phyloP scores from a whole-genome alignment of 2,797 vertebrate species.

The Schizopygopsis pylzovi region DNA sequence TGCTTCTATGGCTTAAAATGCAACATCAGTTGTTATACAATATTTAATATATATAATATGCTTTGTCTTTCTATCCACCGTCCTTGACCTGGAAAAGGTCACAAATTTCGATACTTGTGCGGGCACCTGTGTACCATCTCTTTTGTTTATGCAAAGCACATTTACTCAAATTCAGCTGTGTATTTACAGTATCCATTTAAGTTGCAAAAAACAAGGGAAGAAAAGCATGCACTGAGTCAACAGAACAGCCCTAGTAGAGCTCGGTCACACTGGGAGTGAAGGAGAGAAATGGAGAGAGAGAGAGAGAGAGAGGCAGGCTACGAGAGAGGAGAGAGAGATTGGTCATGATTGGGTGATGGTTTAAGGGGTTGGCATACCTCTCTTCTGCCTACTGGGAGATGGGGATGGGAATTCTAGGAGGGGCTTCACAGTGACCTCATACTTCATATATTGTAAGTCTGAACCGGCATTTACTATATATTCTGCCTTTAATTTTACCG shows the following conservation, averaged over 20 bases:
- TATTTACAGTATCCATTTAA: conserved; percentile 23
- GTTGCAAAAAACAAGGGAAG: conserved; percentile 27
- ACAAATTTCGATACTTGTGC: neutral
- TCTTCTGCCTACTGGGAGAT: conserved; percentile 41
- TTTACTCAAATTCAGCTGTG: conserved; percentile 25
- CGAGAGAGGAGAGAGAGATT: conserved; percentile 20
- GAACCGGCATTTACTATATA: conserved; percentile 59
- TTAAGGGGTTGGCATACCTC: conserved; percentile 53
- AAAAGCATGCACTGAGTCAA: conserved; percentile 34
- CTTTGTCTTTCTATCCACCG: neutral
- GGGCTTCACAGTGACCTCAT: conserved; percentile 58
- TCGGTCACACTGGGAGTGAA: conserved; percentile 7
- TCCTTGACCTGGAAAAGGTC: neutral
- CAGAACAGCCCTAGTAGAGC: conserved; percentile 12
- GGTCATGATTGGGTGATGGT: conserved; percentile 48
- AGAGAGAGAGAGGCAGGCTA: conserved; percentile 29
- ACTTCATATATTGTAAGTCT: conserved; percentile 64
- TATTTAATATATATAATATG: neutral
- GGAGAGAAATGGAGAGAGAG: neutral
- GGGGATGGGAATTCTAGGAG: conserved; percentile 61
- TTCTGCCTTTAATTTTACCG: conserved; percentile 51
- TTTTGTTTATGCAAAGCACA: conserved; percentile 16
- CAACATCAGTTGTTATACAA: too few species aligned
- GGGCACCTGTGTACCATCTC: conserved; percentile 5
- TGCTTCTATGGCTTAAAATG: neutral